phyloP scores from a whole-genome alignment of 2,888 invertebrate species.

The Apamea anceps region DNA sequence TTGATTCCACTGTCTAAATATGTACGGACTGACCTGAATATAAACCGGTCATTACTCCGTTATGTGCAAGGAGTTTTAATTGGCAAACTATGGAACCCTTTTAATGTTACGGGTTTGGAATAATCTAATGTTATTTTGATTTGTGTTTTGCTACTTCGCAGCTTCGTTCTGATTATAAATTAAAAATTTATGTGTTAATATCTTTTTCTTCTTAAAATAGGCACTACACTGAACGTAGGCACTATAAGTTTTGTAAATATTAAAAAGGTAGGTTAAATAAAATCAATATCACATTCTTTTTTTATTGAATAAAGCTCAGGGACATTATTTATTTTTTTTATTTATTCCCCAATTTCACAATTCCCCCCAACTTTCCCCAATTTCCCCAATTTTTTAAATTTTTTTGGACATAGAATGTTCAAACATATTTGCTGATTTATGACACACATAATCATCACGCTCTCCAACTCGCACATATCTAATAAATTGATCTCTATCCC shows the following conservation, averaged over 20 bases:
- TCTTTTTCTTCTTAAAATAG: background rate
- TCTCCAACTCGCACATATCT: background rate
- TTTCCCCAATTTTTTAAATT: too few species aligned
- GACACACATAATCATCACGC: slow-evolving; percentile 9
- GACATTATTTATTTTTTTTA: too few species aligned
- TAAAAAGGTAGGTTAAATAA: background rate
- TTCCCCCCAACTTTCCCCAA: too few species aligned
- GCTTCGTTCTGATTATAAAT: too few species aligned
- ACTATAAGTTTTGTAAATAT: background rate
- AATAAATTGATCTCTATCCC: slow-evolving; percentile 38
- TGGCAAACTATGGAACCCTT: slow-evolving; percentile 36
- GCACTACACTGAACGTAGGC: background rate
- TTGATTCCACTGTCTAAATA: slow-evolving; percentile 52
- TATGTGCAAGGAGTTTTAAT: slow-evolving; percentile 58
- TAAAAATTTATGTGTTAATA: too few species aligned
- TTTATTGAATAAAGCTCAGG: background rate
- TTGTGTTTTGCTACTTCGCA: too few species aligned
- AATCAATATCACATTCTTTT: background rate
- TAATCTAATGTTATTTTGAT: slow-evolving; percentile 19
- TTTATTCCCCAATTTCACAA: too few species aligned
- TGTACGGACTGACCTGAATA: slow-evolving; percentile 60
- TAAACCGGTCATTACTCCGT: slow-evolving; percentile 52
- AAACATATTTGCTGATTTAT: background rate
- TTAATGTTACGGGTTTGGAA: slow-evolving; percentile 37
- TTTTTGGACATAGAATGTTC: background rate